Conservation (phyloP, 2,888 invertebrate genomes). For the Tenthredo livida region DNA sequence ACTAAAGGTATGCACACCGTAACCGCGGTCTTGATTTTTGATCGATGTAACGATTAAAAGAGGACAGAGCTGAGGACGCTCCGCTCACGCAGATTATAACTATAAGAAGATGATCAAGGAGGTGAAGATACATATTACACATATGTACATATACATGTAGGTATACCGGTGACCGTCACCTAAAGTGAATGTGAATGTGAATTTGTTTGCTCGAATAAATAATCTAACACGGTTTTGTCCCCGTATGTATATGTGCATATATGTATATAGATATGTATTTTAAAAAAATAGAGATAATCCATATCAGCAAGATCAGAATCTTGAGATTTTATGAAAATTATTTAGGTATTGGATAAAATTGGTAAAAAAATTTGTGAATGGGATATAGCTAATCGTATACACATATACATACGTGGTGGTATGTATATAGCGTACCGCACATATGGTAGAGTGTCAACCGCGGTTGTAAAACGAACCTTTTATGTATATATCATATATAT, state of each 20-base stretch:
- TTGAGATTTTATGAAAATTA: too few relatives aligned
- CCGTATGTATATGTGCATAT: neutral
- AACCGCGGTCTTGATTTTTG: slow-evolving; percentile 27
- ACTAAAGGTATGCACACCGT: neutral
- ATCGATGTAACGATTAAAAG: slow-evolving; percentile 45
- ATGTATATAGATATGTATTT: neutral
- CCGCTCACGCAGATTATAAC: neutral
- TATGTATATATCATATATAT: neutral
- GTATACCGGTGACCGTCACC: neutral
- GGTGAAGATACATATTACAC: too few relatives aligned
- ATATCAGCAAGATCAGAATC: too few relatives aligned
- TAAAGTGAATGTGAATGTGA: slow-evolving; percentile 32
- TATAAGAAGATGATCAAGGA: neutral
- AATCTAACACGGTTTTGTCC: neutral
- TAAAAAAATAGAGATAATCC: too few relatives aligned
- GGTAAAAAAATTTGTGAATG: neutral
- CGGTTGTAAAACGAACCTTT: slow-evolving; percentile 22
- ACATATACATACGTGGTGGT: too few relatives aligned
- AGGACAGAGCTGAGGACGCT: neutral
- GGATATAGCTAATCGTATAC: too few relatives aligned
- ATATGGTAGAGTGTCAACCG: neutral
- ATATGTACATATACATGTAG: too few relatives aligned
- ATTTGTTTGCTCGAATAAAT: slow-evolving; percentile 25
- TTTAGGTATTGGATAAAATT: too few relatives aligned
- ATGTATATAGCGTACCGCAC: too few relatives aligned